Conservation (phyloP, 2,888 invertebrate genomes). For the Synergus gifuensis region DNA sequence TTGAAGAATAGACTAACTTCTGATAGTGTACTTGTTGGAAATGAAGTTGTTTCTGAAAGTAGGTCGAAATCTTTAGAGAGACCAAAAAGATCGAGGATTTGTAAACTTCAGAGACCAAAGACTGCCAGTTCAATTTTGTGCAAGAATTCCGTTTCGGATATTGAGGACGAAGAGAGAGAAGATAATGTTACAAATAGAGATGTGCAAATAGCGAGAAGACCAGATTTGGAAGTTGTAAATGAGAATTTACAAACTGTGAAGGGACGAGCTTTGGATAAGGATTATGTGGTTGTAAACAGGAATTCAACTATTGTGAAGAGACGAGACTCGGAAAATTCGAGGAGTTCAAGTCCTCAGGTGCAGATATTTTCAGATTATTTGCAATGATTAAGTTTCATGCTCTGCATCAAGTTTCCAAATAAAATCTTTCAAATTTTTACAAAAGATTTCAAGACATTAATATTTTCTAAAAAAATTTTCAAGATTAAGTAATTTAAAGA, state of each 20-base stretch:
- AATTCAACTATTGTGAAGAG: neutral
- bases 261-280: neutral
- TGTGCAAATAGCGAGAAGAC: neutral
- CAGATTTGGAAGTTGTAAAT: neutral
- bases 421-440: too few species aligned
- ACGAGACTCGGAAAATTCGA: neutral
- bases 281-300: neutral
- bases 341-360: neutral
- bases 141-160: neutral
- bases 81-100: slow-evolving; percentile 8
- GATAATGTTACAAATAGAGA: neutral
- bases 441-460: neutral
- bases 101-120: slow-evolving; percentile 43
- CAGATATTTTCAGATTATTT: neutral
- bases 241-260: neutral
- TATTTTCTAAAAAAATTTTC: neutral
- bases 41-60: neutral
- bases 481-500: neutral
- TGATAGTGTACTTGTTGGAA: slow-evolving; percentile 4
- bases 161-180: neutral
- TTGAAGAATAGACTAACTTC: slow-evolving; percentile 8
- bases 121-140: slow-evolving; percentile 37
- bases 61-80: neutral
- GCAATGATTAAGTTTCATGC: neutral
- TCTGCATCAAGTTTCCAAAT: too few species aligned